Conservation (phyloP, 1,140 invertebrate species). For the Ooceraea biroi region DNA sequence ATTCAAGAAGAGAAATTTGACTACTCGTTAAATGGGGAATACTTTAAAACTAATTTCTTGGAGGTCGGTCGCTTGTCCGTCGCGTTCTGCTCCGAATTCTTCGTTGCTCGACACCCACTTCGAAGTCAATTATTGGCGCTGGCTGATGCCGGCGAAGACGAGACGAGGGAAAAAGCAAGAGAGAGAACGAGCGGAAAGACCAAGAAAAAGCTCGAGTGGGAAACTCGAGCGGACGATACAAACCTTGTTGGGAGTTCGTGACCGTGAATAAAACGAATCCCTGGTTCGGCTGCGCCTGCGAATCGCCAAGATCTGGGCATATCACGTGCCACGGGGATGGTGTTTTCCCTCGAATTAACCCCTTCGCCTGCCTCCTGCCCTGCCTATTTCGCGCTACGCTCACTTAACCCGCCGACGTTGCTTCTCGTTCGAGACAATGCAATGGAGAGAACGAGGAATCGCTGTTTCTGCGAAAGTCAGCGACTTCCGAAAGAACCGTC, state of each 20-base stretch:
- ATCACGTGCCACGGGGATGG: slow-evolving; percentile 60
- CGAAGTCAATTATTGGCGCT: slow-evolving; percentile 52
- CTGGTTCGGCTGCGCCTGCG: slow-evolving; percentile 54
- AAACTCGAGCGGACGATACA: slow-evolving; percentile 49
- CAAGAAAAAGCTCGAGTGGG: not conserved
- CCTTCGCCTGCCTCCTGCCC: not conserved
- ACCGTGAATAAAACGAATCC: slow-evolving; percentile 76
- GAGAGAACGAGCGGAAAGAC: not conserved
- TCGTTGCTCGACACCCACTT: slow-evolving; percentile 42
- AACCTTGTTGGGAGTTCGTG: slow-evolving; percentile 71
- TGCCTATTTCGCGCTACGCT: slow-evolving; percentile 13
- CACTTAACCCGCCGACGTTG: slow-evolving; percentile 17
- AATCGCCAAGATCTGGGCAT: slow-evolving; percentile 48
- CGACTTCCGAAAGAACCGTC: slow-evolving; percentile 27
- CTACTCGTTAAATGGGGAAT: slow-evolving; percentile 43
- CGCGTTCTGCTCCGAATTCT: slow-evolving; percentile 20
- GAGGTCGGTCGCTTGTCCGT: slow-evolving; percentile 44
- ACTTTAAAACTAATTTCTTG: slow-evolving; percentile 55
- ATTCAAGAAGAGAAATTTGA: slow-evolving; percentile 15
- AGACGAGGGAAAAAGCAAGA: not conserved
- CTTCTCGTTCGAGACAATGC: slow-evolving; percentile 43
- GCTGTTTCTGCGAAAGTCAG: slow-evolving; percentile 45
- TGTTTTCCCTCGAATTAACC: slow-evolving; percentile 63
- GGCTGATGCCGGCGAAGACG: slow-evolving; percentile 38
- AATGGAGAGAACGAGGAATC: not conserved